Base-by-base conservation (phyloP, 2,797 vertebrate species). In the Anniella stebbinsi region DNA sequence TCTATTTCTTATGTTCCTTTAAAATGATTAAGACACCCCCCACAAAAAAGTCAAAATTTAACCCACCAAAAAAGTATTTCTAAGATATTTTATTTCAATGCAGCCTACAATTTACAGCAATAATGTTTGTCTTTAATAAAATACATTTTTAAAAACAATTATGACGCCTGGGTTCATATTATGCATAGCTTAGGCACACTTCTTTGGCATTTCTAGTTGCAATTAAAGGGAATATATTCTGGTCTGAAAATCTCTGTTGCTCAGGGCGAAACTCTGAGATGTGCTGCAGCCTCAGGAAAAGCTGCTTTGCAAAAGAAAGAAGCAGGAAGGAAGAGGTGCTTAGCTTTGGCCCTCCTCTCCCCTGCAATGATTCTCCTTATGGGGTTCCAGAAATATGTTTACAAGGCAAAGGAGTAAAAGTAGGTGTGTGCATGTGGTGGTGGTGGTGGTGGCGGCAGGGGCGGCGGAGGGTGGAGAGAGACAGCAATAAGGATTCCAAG, bases 1-100 rank as follows among this genome's bases (percentile, higher is more conserved):
- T 45, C 25, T 92, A 76, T 41, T 15, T 72, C 11, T 73, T 70
- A 72, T n/a, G 28, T 87, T 78, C 57, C 73, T 10, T 87, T 83
- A 70, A 83, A 70, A 45, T 2, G 12, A 54, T 30, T 84, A 38
- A 51, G 30, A 41, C 4, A 8, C 51, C 9, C 9, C 15, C 10
- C 60, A 0, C 60, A 63, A 51, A 60, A 51, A 48, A 45, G 60
- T 10, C 28, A 60, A 67, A 38, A 38, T 38, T 63, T 81, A 86
- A 33, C 36, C 15, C 10, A 54, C 36, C 45, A 73, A 73, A 51
- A 57, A 63, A 57, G 45, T 9, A 51, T 60, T 25, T 30, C 45
- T 13, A 63, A 41, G 69, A 75, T 54, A 36, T 17, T 78, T 80
- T 72, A 80, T 88, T 80, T 30, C 38, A 66, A 28, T 75, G 57